phyloP scores from a whole-genome alignment of 2,888 invertebrate species.

The Pyralis farinalis region DNA sequence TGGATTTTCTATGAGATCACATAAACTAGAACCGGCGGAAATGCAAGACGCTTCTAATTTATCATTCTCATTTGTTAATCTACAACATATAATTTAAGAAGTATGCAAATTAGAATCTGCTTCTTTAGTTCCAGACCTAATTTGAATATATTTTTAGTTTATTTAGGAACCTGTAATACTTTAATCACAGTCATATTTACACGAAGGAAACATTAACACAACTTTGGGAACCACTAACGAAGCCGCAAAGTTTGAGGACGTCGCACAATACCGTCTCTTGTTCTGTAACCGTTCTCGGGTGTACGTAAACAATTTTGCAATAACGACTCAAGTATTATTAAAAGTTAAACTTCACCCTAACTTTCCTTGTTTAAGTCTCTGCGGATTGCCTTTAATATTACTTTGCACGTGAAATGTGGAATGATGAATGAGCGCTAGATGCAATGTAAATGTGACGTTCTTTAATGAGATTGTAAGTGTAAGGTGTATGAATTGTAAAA shows the following conservation, averaged over 20 bases:
- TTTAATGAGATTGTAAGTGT: no score
- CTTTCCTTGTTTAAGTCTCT: constrained; percentile 23
- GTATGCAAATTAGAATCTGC: no score
- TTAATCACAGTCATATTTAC: background rate
- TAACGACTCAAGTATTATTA: constrained; percentile 26
- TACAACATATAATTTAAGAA: no score
- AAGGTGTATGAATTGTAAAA: no score
- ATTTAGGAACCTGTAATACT: no score
- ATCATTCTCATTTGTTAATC: no score
- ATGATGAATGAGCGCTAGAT: constrained; percentile 20
- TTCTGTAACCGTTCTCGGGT: background rate
- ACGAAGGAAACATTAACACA: background rate
- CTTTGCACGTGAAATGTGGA: constrained; percentile 28
- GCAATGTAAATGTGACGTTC: constrained; percentile 21
- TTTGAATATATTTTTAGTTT: no score
- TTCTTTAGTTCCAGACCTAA: no score
- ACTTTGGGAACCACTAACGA: constrained; percentile 9
- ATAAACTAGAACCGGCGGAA: no score
- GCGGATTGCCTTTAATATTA: constrained; percentile 25
- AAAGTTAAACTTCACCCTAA: constrained; percentile 24
- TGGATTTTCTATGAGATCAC: no score
- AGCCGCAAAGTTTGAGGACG: constrained; percentile 9
- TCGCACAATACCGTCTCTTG: constrained; percentile 9
- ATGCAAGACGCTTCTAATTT: no score
- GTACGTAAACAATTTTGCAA: constrained; percentile 10